A percentile compares a stretch with the other conserved stretches of the same genome.
Evolutionary conservation across 2,888 invertebrate species (phyloP).

Genomic region (Noctua pronuba): DNA sequence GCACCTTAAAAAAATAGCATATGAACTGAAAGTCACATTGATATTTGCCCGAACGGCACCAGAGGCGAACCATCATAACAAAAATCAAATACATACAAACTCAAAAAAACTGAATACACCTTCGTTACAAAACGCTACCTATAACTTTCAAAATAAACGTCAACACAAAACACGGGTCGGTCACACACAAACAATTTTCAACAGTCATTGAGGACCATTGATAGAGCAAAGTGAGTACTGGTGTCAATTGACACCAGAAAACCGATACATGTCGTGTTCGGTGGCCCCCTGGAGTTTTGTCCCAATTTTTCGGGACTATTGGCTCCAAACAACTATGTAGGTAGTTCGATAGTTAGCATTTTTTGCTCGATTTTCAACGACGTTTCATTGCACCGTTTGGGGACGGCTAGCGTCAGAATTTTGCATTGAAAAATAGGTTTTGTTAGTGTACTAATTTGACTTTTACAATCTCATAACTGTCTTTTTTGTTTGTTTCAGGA

Average conservation of each 20-base stretch:
- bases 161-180: background rate
- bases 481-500: too few relatives aligned
- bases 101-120: background rate
- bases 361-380: conserved; percentile 14
- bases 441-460: background rate
- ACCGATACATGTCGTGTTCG: background rate
- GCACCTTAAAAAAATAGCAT: background rate
- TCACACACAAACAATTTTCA: conserved; percentile 25
- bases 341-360: background rate
- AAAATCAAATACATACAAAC: background rate
- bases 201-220: conserved; percentile 11
- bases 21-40: background rate
- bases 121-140: background rate
- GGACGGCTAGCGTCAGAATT: background rate
- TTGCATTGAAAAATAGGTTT: background rate
- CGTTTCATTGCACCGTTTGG: conserved; percentile 12
- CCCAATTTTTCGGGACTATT: conserved; percentile 33
- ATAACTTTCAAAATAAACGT: conserved; percentile 14
- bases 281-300: conserved; percentile 6
- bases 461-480: background rate
- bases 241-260: conserved; percentile 21
- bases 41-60: background rate
- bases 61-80: background rate
- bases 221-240: conserved; percentile 5
- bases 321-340: background rate